A percentile compares a stretch with the other conserved stretches of the same genome.
Conservation (phyloP, 2,113 vertebrate genomes). For the Macaca fascicularis region DNA sequence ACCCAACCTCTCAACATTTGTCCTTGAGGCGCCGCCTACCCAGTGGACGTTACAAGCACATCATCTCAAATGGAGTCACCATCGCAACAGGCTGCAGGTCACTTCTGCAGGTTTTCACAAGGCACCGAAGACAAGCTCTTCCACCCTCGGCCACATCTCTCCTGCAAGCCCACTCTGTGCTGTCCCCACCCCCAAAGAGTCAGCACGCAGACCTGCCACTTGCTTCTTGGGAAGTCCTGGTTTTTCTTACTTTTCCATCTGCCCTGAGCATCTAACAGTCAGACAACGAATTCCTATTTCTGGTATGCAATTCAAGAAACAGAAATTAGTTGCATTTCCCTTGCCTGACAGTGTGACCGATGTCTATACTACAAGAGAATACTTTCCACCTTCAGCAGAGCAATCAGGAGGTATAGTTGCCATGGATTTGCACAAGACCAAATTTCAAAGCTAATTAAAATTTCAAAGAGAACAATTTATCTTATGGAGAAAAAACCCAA, state of each 20-base stretch:
- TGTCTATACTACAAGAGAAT: background rate
- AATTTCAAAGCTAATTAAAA: slow-evolving; percentile 53
- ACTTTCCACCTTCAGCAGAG: background rate
- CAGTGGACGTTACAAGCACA: background rate
- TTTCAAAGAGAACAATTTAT: slow-evolving; percentile 48
- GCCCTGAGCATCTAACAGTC: background rate
- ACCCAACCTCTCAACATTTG: background rate
- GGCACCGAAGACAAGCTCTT: background rate
- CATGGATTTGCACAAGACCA: background rate
- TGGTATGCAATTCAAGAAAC: background rate
- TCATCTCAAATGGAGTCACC: background rate
- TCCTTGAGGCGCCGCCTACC: background rate
- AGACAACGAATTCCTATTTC: slow-evolving; percentile 41
- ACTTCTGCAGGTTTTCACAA: fast-evolving
- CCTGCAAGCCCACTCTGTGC: background rate
- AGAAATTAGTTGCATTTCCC: background rate
- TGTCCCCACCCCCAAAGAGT: background rate
- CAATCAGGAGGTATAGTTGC: background rate
- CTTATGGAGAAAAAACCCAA: background rate
- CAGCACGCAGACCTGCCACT: background rate
- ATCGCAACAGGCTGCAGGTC: fast-evolving
- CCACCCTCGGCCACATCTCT: background rate
- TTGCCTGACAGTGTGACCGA: background rate
- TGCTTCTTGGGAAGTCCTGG: slow-evolving; percentile 37
- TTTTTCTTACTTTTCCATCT: slow-evolving; percentile 32